A percentile compares a stretch with the other conserved stretches of the same genome.
These are phyloP conservation scores for Nymphalis io DNA, from an alignment of 1,140 invertebrate species.

Conservation along the genomic window DNA sequence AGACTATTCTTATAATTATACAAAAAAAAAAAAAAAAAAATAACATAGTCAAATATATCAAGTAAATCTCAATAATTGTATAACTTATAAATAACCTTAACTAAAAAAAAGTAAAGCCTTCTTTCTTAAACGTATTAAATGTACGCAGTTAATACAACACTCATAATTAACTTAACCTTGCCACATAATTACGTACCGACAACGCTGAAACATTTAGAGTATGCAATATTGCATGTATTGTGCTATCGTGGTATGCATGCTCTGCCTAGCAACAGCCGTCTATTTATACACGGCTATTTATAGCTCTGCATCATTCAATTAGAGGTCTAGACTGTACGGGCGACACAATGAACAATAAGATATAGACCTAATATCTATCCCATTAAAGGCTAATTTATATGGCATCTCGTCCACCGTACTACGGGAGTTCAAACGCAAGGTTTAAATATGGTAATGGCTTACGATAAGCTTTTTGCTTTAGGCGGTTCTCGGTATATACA, in stretches of 20 bases:
- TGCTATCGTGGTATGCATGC: neutral
- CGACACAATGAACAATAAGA: slow-evolving; percentile 11
- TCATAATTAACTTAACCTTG: slow-evolving; percentile 22
- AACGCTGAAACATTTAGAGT: slow-evolving; percentile 24
- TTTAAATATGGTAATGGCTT: slow-evolving; percentile 32
- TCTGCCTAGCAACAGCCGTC: slow-evolving; percentile 53
- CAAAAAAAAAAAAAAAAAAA: neutral
- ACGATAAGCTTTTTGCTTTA: slow-evolving; percentile 31
- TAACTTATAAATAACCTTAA: too few relatives aligned
- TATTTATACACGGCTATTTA: slow-evolving; percentile 62
- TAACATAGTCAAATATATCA: neutral
- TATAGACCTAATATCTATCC: neutral
- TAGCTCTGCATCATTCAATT: slow-evolving; percentile 64
- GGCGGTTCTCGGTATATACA: slow-evolving; percentile 28
- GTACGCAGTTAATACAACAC: neutral
- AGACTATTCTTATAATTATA: neutral
- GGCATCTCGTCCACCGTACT: neutral
- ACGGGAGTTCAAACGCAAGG: slow-evolving; percentile 24
- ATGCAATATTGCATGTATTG: slow-evolving; percentile 19
- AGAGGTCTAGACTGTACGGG: slow-evolving; percentile 50
- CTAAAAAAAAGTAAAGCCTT: too few relatives aligned
- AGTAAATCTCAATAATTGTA: too few relatives aligned
- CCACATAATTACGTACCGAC: slow-evolving; percentile 10
- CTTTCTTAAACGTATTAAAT: neutral
- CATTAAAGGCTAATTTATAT: neutral